These are phyloP conservation scores for Suncus etruscus DNA, from an alignment of 2,113 vertebrate species.

Conservation along the genomic window DNA sequence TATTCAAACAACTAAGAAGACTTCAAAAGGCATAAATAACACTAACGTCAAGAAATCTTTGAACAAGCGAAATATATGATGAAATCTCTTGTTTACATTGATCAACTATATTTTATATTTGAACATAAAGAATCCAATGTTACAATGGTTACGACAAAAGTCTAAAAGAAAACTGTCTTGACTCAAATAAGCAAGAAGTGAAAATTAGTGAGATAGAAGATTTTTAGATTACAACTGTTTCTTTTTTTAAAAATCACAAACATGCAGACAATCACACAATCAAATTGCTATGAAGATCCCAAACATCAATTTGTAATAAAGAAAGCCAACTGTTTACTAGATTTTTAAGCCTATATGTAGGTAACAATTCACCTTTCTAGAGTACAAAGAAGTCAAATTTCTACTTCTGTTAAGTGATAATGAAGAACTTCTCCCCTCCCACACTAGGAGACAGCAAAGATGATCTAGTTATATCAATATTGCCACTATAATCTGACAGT, in stretches of 20 bases:
- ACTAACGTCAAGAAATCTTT: neutral
- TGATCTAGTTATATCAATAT: neutral
- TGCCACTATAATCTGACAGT: neutral
- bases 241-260: too few species aligned
- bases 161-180: neutral
- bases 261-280: too few species aligned
- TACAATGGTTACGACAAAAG: neutral
- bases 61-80: neutral
- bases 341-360: too few species aligned
- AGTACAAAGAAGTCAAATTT: too few species aligned
- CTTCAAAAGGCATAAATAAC: neutral
- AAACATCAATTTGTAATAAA: too few species aligned
- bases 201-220: neutral
- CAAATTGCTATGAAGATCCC: too few species aligned
- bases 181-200: neutral
- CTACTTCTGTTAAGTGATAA: neutral
- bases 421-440: neutral
- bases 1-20: neutral
- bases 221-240: neutral
- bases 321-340: neutral
- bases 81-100: neutral
- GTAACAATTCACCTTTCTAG: too few species aligned
- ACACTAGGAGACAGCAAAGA: too few species aligned
- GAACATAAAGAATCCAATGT: neutral
- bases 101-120: neutral